These are phyloP conservation scores for Notospermus geniculatus DNA, from an alignment of 1,140 invertebrate species.

Conservation along the genomic window DNA sequence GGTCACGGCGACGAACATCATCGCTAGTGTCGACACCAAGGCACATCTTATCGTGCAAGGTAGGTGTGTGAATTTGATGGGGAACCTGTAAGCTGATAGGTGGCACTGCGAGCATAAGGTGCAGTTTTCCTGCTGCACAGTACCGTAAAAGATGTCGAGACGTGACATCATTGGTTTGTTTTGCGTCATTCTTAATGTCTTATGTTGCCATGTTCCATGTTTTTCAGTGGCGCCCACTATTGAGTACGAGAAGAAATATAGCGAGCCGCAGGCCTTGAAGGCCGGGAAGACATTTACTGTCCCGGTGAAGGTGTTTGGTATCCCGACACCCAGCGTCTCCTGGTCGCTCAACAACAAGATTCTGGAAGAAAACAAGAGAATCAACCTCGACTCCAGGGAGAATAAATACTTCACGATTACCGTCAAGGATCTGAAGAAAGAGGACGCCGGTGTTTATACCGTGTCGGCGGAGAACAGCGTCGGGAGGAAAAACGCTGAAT, in stretches of 20 bases:
- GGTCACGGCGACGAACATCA: conserved; percentile 42
- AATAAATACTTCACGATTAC: conserved; percentile 27
- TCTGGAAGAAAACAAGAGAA: conserved; percentile 81
- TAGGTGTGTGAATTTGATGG: conserved; percentile 31
- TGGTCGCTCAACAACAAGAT: conserved; percentile 89
- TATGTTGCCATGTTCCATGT: neutral
- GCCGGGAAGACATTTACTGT: conserved; percentile 44
- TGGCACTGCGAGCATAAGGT: too few species aligned
- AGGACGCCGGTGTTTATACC: conserved; percentile 93
- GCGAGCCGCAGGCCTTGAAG: conserved; percentile 44
- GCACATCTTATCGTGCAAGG: conserved; percentile 50
- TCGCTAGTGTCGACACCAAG: conserved; percentile 48
- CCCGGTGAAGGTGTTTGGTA: conserved; percentile 70
- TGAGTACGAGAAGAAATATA: conserved; percentile 49
- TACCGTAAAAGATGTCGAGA: too few species aligned
- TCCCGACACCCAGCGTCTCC: conserved; percentile 75
- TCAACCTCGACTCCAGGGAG: conserved; percentile 34
- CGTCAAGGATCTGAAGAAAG: conserved; percentile 68
- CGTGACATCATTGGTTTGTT: too few species aligned
- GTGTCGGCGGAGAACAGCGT: conserved; percentile 86
- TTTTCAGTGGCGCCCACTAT: conserved; percentile 43
- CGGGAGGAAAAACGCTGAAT: conserved; percentile 69
- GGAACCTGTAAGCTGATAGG: too few species aligned
- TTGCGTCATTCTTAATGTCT: neutral
- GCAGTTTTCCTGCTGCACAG: too few species aligned